These are phyloP conservation scores for Gymnoscopelus microlampas DNA, from an alignment of 2,797 vertebrate genomes.

Conservation along the genomic window DNA sequence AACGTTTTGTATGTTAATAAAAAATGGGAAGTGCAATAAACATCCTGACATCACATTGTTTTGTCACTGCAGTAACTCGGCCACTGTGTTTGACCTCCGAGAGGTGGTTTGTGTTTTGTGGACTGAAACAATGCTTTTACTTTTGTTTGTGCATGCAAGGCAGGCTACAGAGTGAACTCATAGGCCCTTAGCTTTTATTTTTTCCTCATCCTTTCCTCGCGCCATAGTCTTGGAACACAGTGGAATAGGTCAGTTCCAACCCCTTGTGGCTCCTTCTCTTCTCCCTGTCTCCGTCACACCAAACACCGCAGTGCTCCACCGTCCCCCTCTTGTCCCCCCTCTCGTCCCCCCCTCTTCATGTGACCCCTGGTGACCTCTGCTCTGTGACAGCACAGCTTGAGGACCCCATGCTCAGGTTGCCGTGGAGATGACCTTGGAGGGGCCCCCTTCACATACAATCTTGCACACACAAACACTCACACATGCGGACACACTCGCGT, in stretches of 20 bases:
- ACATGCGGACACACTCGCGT: conserved; percentile 60
- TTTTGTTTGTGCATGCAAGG: conserved; percentile 19
- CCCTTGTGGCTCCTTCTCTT: conserved; percentile 40
- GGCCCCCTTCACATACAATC: conserved; percentile 59
- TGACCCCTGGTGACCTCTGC: conserved; percentile 74
- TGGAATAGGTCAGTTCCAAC: conserved; percentile 42
- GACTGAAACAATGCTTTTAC: not conserved
- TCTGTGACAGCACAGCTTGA: conserved; percentile 71
- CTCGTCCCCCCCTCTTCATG: conserved; percentile 54
- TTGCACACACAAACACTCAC: conserved; percentile 33
- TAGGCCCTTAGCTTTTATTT: conserved; percentile 33
- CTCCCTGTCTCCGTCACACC: conserved; percentile 33
- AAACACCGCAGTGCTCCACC: conserved; percentile 54
- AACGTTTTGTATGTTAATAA: conserved; percentile 57
- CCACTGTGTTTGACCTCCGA: not conserved
- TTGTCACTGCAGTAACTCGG: not conserved
- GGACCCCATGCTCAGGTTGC: conserved; percentile 79
- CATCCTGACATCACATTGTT: conserved; percentile 12
- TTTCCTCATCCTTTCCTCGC: conserved; percentile 50
- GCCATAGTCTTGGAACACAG: conserved; percentile 43
- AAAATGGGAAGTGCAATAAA: conserved; percentile 80
- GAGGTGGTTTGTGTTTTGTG: not conserved
- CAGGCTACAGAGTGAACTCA: conserved; percentile 32
- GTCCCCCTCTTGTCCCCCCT: conserved; percentile 48
- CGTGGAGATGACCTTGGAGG: conserved; percentile 85